These are phyloP conservation scores for Parnassius smintheus DNA, from an alignment of 2,888 invertebrate species.

Conservation along the genomic window DNA sequence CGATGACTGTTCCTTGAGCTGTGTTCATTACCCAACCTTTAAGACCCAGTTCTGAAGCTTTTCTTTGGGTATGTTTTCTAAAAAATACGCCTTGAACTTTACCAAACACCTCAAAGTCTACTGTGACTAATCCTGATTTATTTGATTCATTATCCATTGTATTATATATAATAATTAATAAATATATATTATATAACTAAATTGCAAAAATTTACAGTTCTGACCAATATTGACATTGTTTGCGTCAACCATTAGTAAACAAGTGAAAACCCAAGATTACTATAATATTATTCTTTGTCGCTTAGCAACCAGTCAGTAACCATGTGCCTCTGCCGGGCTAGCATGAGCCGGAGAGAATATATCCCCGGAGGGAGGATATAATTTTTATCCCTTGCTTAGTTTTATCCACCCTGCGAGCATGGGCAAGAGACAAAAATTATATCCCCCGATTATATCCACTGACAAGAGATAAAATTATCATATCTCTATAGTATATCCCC, in stretches of 20 bases:
- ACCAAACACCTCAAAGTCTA: slow-evolving; percentile 83
- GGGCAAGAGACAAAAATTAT: too few relatives aligned
- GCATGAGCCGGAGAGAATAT: too few relatives aligned
- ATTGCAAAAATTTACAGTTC: too few relatives aligned
- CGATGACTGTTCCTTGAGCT: slow-evolving; percentile 84
- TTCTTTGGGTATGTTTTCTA: slow-evolving; percentile 83
- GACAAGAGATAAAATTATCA: too few relatives aligned
- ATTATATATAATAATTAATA: background rate
- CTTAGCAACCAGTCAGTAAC: slow-evolving; percentile 23
- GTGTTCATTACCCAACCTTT: slow-evolving; percentile 90
- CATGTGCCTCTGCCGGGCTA: too few relatives aligned
- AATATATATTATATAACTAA: too few relatives aligned
- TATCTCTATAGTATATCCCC: too few relatives aligned
- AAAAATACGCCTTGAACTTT: slow-evolving; percentile 82
- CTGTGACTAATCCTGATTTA: slow-evolving; percentile 44
- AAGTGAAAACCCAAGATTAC: too few relatives aligned
- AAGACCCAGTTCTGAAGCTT: slow-evolving; percentile 82
- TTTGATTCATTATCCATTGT: slow-evolving; percentile 45
- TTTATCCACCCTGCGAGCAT: too few relatives aligned
- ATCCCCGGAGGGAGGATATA: too few relatives aligned
- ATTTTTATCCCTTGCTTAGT: too few relatives aligned
- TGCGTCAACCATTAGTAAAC: background rate
- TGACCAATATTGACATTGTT: slow-evolving; percentile 9
- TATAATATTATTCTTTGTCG: background rate
- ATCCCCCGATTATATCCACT: too few relatives aligned